Base-by-base conservation (phyloP, 2,113 vertebrate species). In the Hirundichthys speculiger region DNA sequence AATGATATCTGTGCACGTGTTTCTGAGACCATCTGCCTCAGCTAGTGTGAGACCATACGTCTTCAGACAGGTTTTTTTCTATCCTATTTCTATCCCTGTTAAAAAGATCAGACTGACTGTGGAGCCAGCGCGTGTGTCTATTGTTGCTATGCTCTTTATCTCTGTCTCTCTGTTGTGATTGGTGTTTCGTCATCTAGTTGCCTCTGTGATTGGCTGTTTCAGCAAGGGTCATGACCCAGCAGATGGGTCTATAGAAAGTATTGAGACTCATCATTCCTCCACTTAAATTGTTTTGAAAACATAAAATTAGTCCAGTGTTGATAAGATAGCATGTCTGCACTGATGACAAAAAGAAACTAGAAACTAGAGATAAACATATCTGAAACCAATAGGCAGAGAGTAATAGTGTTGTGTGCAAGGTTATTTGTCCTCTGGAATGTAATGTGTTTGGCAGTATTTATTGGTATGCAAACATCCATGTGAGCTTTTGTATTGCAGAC, bases 181-280 rank as follows among this genome's bases (percentile, higher is more conserved):
- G 81, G 84, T 76, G 58, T 84, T 84, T 86, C 80, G 83, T 84
- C 60, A 48, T 48, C 61, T 64, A 49, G 64, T 76, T 69, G 48
- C 66, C 50, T 58, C 54, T 68, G 49, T 68, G 72, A 90, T 84
- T 87, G 87, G 88, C 40, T 49, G 60, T 15, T 78, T 15, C 53
- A 57, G 50, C 13, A 20, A 52, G 75, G 88, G 90, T 87, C 88
- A 48, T 49, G 88, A 90, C 90, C 84, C 53, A 57, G 89, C 91
- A 92, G 91, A 92, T 91, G 91, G 89, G 69, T 78, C 75, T 80
- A 67, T 77, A 84, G 58, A 41, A 52, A 71, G 51, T n/a, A 41
- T 64, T 64, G 24, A 64, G 65, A 59, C 13, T 39, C 15, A 7
- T 68, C 82, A 84, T 83, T 85, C 73, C 79, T 79, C 47, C 24